Conservation (phyloP, 2,113 vertebrate genomes). For the Mormoops blainvillei region DNA sequence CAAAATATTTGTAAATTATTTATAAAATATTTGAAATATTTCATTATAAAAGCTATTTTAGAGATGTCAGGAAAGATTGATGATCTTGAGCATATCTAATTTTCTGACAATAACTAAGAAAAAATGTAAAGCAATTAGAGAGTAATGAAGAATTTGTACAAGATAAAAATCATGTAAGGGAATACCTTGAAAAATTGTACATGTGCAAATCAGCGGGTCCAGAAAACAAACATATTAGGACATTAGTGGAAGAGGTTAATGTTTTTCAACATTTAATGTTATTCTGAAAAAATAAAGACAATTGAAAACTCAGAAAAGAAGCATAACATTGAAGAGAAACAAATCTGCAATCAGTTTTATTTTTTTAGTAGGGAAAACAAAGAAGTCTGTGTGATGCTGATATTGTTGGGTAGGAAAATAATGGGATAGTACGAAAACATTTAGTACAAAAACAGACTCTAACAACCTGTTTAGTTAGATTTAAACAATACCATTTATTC, state of each 20-base stretch:
- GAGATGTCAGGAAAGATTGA: background rate
- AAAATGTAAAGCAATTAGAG: background rate
- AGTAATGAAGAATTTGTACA: background rate
- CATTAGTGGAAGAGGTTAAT: background rate
- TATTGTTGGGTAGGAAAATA: background rate
- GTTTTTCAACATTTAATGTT: background rate
- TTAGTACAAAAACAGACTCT: background rate
- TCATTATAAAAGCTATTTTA: background rate
- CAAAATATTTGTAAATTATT: background rate
- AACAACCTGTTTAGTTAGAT: background rate
- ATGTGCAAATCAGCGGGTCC: background rate
- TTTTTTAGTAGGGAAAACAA: background rate
- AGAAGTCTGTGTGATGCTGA: background rate
- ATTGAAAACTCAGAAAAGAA: background rate
- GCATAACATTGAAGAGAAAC: background rate
- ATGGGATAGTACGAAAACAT: background rate
- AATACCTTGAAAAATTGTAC: background rate
- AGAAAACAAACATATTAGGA: background rate
- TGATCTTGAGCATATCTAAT: background rate
- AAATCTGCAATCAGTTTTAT: slow-evolving; percentile 41
- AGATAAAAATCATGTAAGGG: background rate
- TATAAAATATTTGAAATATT: background rate
- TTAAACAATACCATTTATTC: background rate
- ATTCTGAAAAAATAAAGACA: background rate
- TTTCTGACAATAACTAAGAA: background rate